Evolutionary conservation across 2,797 vertebrate species (phyloP).

Genomic region (Sebastes matsubarae): DNA sequence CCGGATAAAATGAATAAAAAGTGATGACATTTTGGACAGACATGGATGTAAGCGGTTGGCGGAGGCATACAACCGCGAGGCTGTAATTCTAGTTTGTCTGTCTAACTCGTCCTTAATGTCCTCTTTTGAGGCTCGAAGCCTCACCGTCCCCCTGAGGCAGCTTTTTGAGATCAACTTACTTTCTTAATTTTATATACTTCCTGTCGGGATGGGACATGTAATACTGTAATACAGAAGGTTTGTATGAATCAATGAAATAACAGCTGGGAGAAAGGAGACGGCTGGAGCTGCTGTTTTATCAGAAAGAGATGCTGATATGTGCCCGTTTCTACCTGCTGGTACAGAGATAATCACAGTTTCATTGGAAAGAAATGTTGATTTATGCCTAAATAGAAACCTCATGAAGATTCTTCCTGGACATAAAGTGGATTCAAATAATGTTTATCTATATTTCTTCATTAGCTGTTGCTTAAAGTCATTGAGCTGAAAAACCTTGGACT

Average conservation of each 20-base stretch:
- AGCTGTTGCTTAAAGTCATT: neutral
- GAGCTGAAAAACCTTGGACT: neutral
- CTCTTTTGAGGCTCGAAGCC: neutral
- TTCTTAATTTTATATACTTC: conserved; percentile 20
- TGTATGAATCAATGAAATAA: neutral
- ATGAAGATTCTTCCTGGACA: neutral
- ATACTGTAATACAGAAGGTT: neutral
- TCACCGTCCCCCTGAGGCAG: neutral
- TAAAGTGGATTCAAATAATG: neutral
- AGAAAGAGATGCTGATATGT: neutral
- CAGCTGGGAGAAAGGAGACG: neutral
- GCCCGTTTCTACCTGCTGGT: neutral
- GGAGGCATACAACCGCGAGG: too few species aligned
- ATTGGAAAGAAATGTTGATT: neutral
- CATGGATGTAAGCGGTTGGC: too few species aligned
- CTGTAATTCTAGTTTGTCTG: too few species aligned
- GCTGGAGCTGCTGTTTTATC: neutral
- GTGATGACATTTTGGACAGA: too few species aligned
- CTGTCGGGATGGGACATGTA: neutral
- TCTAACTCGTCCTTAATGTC: neutral
- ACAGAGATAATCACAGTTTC: neutral
- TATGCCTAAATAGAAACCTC: neutral
- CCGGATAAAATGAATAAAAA: too few species aligned
- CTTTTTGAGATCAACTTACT: conserved; percentile 32
- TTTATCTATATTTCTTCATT: neutral